phyloP scores from a whole-genome alignment of 1,140 invertebrate species.

The Spodoptera frugiperda region DNA sequence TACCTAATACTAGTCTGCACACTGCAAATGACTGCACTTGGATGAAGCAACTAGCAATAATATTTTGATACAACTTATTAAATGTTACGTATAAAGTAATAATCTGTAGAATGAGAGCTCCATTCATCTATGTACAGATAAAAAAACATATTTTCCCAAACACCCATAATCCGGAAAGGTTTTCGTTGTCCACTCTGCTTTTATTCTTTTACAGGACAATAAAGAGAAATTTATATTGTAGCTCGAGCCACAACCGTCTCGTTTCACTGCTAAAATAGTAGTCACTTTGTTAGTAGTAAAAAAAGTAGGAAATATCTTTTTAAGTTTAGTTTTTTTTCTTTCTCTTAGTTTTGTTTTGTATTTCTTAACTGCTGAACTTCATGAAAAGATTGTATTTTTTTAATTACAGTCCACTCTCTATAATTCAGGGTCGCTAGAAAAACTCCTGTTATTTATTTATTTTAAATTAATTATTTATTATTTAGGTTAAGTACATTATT shows the following conservation, averaged over 20 bases:
- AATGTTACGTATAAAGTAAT: not conserved
- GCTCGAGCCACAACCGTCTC: not conserved
- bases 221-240: constrained; percentile 43
- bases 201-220: constrained; percentile 43
- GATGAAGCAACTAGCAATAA: too few species aligned
- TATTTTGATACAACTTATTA: too few species aligned
- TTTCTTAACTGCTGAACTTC: too few species aligned
- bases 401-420: too few species aligned
- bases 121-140: not conserved
- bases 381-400: too few species aligned
- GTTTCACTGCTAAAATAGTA: not conserved
- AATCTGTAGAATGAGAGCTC: constrained; percentile 21
- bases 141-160: constrained; percentile 10
- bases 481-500: too few species aligned
- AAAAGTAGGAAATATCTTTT: not conserved
- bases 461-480: too few species aligned
- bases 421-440: too few species aligned
- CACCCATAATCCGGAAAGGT: constrained; percentile 27
- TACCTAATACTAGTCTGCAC: too few species aligned
- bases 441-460: too few species aligned
- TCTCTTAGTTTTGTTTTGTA: not conserved
- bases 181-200: constrained; percentile 44
- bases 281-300: constrained; percentile 8
- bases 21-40: too few species aligned
- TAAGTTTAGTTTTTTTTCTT: not conserved